Percentiles rank a stretch among this genome's conserved stretches.
These are phyloP conservation scores for Antennarius maculatus DNA, from an alignment of 2,797 vertebrate genomes.

Conservation along the genomic window DNA sequence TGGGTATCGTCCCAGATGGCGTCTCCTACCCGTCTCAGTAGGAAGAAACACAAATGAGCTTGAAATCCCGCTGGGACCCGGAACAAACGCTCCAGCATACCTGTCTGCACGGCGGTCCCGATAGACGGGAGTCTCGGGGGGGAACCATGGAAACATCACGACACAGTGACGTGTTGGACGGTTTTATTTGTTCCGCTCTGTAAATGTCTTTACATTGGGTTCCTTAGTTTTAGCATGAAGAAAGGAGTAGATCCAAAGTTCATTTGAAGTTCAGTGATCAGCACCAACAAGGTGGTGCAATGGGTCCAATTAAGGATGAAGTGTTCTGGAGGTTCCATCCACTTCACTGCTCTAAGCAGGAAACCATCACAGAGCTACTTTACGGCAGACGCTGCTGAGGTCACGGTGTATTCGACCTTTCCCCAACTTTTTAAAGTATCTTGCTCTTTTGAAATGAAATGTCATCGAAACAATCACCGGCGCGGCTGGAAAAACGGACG, in stretches of 20 bases:
- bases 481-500: too few relatives aligned
- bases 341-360: slow-evolving; percentile 17
- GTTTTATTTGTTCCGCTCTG: too few relatives aligned
- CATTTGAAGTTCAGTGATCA: too few relatives aligned
- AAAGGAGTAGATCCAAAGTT: too few relatives aligned
- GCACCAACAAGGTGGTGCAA: too few relatives aligned
- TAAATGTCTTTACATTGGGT: too few relatives aligned
- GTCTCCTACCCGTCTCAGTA: slow-evolving; percentile 37
- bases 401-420: background rate
- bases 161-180: too few relatives aligned
- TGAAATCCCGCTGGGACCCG: slow-evolving; percentile 38
- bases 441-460: background rate
- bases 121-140: background rate
- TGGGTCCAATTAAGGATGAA: slow-evolving; percentile 4
- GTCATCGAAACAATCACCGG: too few relatives aligned
- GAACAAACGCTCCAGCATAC: slow-evolving; percentile 2
- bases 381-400: background rate
- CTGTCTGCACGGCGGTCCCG: slow-evolving; percentile 17
- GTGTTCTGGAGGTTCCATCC: background rate
- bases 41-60: slow-evolving; percentile 23
- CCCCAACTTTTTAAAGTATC: slow-evolving; percentile 2
- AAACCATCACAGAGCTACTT: slow-evolving; percentile 2
- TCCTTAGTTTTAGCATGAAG: too few relatives aligned
- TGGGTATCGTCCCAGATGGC: slow-evolving; percentile 32
- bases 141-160: background rate